These are phyloP conservation scores for Eurytoma adleriae DNA, from an alignment of 2,888 invertebrate species.

Conservation along the genomic window DNA sequence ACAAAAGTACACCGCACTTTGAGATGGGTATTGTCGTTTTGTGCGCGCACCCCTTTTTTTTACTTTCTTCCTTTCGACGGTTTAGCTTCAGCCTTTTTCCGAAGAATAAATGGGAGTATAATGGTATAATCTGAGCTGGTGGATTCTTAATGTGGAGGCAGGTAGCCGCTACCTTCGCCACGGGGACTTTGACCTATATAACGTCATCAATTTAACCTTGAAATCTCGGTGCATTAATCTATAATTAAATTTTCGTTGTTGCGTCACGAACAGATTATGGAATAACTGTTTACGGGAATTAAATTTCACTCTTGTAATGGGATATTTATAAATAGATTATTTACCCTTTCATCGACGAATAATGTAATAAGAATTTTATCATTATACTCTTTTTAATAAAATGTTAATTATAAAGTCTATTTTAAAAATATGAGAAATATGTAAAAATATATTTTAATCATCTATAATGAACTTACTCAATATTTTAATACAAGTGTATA, in stretches of 20 bases:
- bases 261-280: slow-evolving; percentile 4
- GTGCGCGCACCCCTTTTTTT: neutral
- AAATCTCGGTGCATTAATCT: slow-evolving; percentile 23
- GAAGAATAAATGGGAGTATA: slow-evolving; percentile 7
- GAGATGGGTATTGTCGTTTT: slow-evolving; percentile 18
- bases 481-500: no score
- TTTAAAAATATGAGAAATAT: no score
- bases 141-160: neutral
- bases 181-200: slow-evolving; percentile 43
- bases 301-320: neutral
- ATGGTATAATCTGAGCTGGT: slow-evolving; percentile 31
- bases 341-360: neutral
- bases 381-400: neutral
- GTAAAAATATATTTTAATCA: no score
- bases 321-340: no score
- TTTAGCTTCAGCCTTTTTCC: neutral
- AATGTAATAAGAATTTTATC: neutral
- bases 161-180: slow-evolving; percentile 5
- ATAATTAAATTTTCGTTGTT: slow-evolving; percentile 22
- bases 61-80: neutral
- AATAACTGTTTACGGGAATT: slow-evolving; percentile 30
- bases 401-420: no score
- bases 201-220: slow-evolving; percentile 38
- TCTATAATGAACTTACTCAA: no score
- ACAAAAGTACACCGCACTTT: slow-evolving; percentile 34